Evolutionary conservation across 1,140 invertebrate genomes (phyloP).

Genomic region (Lordiphosa collinella): DNA sequence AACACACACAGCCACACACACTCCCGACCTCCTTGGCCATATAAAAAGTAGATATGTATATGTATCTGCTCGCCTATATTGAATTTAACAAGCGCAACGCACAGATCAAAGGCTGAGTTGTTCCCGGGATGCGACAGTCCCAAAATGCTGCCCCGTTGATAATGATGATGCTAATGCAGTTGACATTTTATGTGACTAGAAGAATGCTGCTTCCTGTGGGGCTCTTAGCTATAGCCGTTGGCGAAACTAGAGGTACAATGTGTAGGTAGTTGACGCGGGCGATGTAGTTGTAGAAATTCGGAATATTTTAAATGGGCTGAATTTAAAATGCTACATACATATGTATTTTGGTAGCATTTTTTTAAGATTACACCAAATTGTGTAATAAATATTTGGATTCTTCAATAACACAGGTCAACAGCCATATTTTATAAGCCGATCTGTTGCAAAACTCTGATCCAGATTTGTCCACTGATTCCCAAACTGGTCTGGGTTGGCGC

Average conservation of each 20-base stretch:
- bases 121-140: constrained; percentile 11
- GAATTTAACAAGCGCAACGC: constrained; percentile 65
- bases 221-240: constrained; percentile 10
- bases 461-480: no score
- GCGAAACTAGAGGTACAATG: background rate
- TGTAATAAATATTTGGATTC: no score
- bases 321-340: no score
- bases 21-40: constrained; percentile 11
- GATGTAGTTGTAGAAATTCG: no score
- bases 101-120: constrained; percentile 52
- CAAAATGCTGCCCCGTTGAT: constrained; percentile 52
- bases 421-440: no score
- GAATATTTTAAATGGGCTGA: no score
- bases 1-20: constrained; percentile 27
- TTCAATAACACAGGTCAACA: no score
- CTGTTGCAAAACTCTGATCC: no score
- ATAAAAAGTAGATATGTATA: constrained; percentile 37
- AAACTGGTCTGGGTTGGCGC: no score
- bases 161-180: constrained; percentile 71
- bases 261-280: no score
- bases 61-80: constrained; percentile 51
- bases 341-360: no score
- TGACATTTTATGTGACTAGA: constrained; percentile 63
- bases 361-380: no score
- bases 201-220: constrained; percentile 20